These are phyloP conservation scores for Acipenser ruthenus DNA, from an alignment of 2,797 vertebrate species.

Conservation along the genomic window DNA sequence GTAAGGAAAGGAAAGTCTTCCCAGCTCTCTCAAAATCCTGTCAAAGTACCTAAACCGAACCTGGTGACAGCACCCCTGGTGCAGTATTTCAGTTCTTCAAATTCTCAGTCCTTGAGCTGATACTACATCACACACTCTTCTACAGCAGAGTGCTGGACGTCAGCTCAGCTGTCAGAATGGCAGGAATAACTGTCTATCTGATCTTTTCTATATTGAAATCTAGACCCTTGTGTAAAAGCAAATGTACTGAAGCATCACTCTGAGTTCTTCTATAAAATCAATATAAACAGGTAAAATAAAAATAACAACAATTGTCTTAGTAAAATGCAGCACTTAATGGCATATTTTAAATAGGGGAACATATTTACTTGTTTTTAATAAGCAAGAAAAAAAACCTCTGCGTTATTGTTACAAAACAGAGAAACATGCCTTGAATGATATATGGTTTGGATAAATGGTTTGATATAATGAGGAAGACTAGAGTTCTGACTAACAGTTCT, in stretches of 20 bases:
- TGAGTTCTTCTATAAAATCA: too few species aligned
- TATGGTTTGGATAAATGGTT: too few species aligned
- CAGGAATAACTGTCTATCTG: constrained; percentile 13
- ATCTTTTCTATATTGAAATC: constrained; percentile 15
- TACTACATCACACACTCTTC: not conserved
- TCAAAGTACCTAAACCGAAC: not conserved
- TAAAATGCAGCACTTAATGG: too few species aligned
- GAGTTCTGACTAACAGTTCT: too few species aligned
- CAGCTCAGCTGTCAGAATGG: not conserved
- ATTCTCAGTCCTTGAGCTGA: not conserved
- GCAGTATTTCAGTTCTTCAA: constrained; percentile 4
- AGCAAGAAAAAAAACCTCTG: too few species aligned
- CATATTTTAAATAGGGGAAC: too few species aligned
- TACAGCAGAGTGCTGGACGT: not conserved
- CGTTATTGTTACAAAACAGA: too few species aligned
- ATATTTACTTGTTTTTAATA: too few species aligned
- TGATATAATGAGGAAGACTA: too few species aligned
- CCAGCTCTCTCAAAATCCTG: not conserved
- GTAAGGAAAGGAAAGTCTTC: constrained; percentile 1
- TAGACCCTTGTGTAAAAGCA: constrained; percentile 12
- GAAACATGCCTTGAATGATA: too few species aligned
- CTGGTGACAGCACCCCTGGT: not conserved
- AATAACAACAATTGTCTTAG: too few species aligned
- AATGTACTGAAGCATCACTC: constrained; percentile 9
- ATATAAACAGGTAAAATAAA: too few species aligned